Base-by-base conservation (phyloP, 2,797 vertebrate species). In the Galaxias olidus region DNA sequence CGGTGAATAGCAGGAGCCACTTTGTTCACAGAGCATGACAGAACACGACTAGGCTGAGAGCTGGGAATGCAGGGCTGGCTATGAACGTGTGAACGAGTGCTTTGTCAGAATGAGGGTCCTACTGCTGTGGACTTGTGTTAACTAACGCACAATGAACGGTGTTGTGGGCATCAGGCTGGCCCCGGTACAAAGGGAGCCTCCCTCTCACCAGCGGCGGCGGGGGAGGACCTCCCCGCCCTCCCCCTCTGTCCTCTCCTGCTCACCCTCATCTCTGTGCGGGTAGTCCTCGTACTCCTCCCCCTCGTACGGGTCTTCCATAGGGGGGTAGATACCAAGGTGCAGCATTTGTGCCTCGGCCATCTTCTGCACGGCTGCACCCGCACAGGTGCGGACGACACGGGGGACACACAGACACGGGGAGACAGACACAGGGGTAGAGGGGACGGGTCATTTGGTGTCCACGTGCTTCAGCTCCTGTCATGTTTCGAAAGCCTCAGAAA, bases 301-400 rank as follows among this genome's bases (percentile, higher is more conserved):
- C 73, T 92, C 89, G 61, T 83, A 87, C 73, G 92, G 90, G 44
- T 93, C 91, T 72, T 95, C 94, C 76, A 86, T 72, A 77, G 91
- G 89, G 79, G 92, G 89, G 86, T 90, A 92, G 52, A 90, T 85
- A 80, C 92, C 87, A 84, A 96, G 84, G 79, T 93, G 87, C 92
- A 94, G 94, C 93, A 98, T 91, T 75, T 98, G 96, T 76, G 95
- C 95, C 85, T 98, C 95, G 71, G 95, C 96, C 65, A 98, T 95
- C 91, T 95, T 95, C 91, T 98, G 97, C 86, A 98, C 92, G 9
- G 95, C 97, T 98, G 90, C 20, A 76, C 65, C 55, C 80, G 12
- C 59, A 53, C 3, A 6, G 30, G 73, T 63, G 61, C 9, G 47
- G 43, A 66, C 52, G 63, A 67, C 57, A 60, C 86, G 85, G 56